Evolutionary conservation across 2,113 vertebrate genomes (phyloP).

Genomic region (Cacatua alba): DNA sequence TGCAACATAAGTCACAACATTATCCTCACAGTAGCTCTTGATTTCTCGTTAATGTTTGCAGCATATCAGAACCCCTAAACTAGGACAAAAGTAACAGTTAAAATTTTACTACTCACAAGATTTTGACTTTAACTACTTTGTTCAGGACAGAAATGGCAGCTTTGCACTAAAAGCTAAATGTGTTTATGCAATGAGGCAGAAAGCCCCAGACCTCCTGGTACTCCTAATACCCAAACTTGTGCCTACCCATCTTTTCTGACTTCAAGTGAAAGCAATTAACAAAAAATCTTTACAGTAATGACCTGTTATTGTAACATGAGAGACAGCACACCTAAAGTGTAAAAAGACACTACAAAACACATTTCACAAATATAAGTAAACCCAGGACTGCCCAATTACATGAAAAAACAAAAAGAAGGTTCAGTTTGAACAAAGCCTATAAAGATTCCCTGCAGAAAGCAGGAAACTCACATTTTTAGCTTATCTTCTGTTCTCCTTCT

Average conservation of each 20-base stretch:
- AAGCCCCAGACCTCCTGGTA: not conserved
- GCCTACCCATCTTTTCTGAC: not conserved
- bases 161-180: not conserved
- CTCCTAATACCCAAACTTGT: not conserved
- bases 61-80: not conserved
- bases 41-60: not conserved
- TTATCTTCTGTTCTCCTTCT: constrained; percentile 76
- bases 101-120: not conserved
- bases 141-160: not conserved
- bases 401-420: constrained; percentile 34
- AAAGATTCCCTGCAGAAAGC: constrained; percentile 66
- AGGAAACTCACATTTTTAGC: constrained; percentile 76
- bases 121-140: not conserved
- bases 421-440: constrained; percentile 48
- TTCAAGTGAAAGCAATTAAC: not conserved
- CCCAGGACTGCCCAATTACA: not conserved
- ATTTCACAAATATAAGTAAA: constrained; percentile 42
- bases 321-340: not conserved
- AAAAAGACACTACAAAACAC: not conserved
- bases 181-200: not conserved
- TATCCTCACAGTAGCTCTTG: not conserved
- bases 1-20: not conserved
- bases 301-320: constrained; percentile 25
- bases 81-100: not conserved
- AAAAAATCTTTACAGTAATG: not conserved